Evolutionary conservation across 2,797 vertebrate genomes (phyloP).

Genomic region (Capromys pilorides): DNA sequence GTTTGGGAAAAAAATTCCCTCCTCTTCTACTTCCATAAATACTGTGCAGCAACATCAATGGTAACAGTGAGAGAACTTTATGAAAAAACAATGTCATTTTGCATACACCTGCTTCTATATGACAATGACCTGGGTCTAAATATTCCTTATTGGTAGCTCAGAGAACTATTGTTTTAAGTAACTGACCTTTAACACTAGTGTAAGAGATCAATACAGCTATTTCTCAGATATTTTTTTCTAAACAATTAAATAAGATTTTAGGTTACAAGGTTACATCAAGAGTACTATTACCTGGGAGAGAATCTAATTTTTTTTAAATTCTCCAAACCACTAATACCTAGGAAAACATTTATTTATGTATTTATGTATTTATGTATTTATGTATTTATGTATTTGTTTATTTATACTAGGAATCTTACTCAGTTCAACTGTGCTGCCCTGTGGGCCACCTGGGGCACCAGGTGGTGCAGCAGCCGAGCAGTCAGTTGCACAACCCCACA

Average conservation of each 20-base stretch:
- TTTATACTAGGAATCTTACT: too few species aligned
- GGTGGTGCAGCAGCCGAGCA: neutral
- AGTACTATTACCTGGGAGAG: conserved; percentile 74
- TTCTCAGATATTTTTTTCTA: conserved; percentile 70
- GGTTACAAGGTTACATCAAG: conserved; percentile 68
- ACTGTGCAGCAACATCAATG: neutral
- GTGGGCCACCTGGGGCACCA: neutral
- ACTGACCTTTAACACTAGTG: conserved; percentile 63
- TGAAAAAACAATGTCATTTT: conserved; percentile 37
- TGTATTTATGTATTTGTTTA: too few species aligned
- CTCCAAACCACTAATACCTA: conserved; percentile 75
- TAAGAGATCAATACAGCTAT: conserved; percentile 59
- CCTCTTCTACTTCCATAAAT: conserved; percentile 74
- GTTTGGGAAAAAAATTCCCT: conserved; percentile 62
- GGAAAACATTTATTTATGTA: conserved; percentile 79
- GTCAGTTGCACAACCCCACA: neutral
- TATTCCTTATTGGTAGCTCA: conserved; percentile 62
- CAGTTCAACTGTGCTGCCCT: too few species aligned
- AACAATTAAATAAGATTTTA: conserved; percentile 73
- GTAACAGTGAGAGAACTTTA: conserved; percentile 61
- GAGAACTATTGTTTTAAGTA: conserved; percentile 64
- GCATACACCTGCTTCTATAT: conserved; percentile 47
- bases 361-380: too few species aligned
- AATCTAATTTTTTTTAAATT: conserved; percentile 75
- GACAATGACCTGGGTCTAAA: conserved; percentile 57